These are phyloP conservation scores for Catonia carolina DNA, from an alignment of 2,888 invertebrate genomes.

Conservation along the genomic window DNA sequence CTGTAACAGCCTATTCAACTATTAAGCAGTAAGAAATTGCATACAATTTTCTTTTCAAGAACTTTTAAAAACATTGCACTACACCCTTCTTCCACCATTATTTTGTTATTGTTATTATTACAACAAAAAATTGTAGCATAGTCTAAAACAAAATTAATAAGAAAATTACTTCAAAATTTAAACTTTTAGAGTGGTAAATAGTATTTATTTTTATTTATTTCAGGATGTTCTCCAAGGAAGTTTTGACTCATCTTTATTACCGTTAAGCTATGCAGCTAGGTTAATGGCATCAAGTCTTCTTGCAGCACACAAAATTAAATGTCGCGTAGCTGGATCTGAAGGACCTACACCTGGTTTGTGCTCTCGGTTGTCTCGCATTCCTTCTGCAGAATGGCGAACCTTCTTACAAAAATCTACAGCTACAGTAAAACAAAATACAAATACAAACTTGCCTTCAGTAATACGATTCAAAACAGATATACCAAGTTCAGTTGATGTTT, in stretches of 20 bases:
- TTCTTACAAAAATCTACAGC: background rate
- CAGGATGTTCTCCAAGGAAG: constrained; percentile 4
- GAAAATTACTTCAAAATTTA: too few species aligned
- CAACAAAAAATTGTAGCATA: too few species aligned
- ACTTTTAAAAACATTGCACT: too few species aligned
- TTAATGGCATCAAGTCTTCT: background rate
- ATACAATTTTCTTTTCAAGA: too few species aligned
- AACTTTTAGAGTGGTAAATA: too few species aligned
- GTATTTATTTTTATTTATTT: background rate
- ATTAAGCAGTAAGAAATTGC: too few species aligned
- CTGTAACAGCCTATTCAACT: too few species aligned
- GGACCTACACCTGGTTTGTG: background rate
- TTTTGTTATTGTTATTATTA: too few species aligned
- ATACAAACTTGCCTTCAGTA: background rate
- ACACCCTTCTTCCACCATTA: too few species aligned
- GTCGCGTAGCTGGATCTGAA: background rate
- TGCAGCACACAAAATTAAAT: background rate
- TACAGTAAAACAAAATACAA: background rate
- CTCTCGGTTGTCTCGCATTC: background rate
- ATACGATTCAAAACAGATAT: background rate
- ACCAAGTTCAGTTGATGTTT: background rate
- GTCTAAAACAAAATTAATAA: too few species aligned
- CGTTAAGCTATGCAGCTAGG: background rate
- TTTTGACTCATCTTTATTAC: background rate
- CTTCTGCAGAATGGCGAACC: background rate